Conservation (phyloP, 30 jellyfish, hydroid and myxozoan species). For the Cassiopea andromeda region DNA sequence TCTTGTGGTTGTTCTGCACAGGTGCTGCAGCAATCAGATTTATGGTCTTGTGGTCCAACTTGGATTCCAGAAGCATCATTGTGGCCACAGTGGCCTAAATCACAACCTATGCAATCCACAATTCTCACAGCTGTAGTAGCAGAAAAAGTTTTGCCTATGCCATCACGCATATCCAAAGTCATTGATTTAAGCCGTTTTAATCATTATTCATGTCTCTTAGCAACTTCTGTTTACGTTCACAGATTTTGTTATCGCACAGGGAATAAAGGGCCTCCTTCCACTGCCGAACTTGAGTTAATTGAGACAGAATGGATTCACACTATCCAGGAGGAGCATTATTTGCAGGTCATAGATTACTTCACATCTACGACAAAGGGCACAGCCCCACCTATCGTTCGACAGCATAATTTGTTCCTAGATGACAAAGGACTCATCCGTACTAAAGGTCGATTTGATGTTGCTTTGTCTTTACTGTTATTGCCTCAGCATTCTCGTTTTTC, state of each 20-base stretch:
- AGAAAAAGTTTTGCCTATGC: conserved; percentile 11
- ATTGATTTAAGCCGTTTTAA: conserved; percentile 16
- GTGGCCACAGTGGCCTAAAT: conserved; percentile 59
- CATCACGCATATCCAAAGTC: not conserved
- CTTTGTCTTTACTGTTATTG: conserved; percentile 20
- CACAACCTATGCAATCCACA: conserved; percentile 15
- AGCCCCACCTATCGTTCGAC: conserved; percentile 47
- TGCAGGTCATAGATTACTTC: conserved; percentile 15
- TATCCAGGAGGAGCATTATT: not conserved
- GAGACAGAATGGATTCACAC: conserved; percentile 29
- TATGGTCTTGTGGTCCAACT: conserved; percentile 33
- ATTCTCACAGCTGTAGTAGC: conserved; percentile 20
- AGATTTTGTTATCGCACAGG: conserved; percentile 34
- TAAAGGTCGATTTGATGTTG: conserved; percentile 30
- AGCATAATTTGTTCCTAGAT: conserved; percentile 16
- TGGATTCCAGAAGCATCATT: conserved; percentile 18
- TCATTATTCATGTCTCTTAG: conserved; percentile 17
- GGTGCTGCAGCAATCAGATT: conserved; percentile 10
- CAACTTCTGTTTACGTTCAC: conserved; percentile 24
- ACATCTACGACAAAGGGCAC: not conserved
- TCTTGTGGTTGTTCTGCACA: conserved; percentile 32
- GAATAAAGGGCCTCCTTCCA: conserved; percentile 12
- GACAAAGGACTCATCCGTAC: conserved; percentile 27
- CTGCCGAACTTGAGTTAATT: conserved; percentile 10
- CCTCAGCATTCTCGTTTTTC: conserved; percentile 37